Base-by-base conservation (phyloP, 2,113 vertebrate genomes). In the Lonchura striata region DNA sequence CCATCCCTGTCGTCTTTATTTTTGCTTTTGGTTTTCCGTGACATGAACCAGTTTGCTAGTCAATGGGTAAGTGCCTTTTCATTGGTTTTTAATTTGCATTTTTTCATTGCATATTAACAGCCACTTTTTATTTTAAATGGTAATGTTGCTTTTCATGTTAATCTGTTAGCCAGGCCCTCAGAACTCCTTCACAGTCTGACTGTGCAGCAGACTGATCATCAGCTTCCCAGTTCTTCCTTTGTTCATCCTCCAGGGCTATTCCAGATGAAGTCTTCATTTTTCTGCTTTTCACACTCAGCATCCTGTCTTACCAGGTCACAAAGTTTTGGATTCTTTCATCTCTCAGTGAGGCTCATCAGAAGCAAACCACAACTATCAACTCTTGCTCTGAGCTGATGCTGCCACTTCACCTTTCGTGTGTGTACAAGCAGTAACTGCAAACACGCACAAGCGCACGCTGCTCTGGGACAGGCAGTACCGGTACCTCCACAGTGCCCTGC, bases 51-150 rank as follows among this genome's bases (percentile, higher is more conserved):
- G 99, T 98, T 96, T 98, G 96, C 98, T 98, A 98, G 97, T 97
- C 99, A 99, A 76, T 99, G 99, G 99, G 99, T 99, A 99, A 99
- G 99, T 99, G 68, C 61, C 59, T 94, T 93, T 88, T 82, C 46
- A 57, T 66, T 86, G 46, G 37, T 86, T 96, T 94, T 84, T 82
- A 75, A 68, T 68, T 19, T 86, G 30, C n/a, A 1, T 65, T 41
- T 61, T 76, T 87, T 59, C 8, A 27, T 42, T 77, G 4, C 10
- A 65, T 87, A 37, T 49, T 86, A 27, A 13, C 19, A 83, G 10
- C 10, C 27, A 56, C 17, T 77, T 82, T 93, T 76, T 57, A n/a
- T 92, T 93, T 92, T 53, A 81, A 92, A 65, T 46, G 1, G 6
- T 61, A 65, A 23, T 78, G 25, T 2, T 88, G 35, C 24, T 86